Evolutionary conservation across 2,797 vertebrate genomes (phyloP).

Genomic region (Acanthurus tractus): DNA sequence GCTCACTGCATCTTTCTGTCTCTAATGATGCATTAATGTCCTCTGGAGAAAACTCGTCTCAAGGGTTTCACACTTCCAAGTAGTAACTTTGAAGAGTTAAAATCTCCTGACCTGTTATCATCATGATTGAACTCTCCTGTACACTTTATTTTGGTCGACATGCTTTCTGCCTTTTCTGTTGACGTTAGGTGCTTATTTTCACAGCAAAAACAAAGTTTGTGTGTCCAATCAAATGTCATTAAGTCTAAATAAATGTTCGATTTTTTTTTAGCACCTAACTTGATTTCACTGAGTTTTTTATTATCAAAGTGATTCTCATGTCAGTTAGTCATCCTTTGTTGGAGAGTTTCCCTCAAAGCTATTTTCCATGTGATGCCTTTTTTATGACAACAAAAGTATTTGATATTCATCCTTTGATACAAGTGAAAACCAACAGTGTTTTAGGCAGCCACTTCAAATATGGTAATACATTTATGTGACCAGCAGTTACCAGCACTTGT

Average conservation of each 20-base stretch:
- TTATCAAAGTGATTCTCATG: too few species aligned
- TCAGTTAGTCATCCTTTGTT: background rate
- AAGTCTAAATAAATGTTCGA: constrained; percentile 51
- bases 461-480: too few species aligned
- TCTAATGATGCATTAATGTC: constrained; percentile 30
- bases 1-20: background rate
- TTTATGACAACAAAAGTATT: background rate
- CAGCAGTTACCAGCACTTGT: too few species aligned
- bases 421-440: background rate
- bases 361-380: background rate
- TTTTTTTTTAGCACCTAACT: background rate
- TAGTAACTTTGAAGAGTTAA: background rate
- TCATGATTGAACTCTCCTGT: constrained; percentile 1
- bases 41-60: background rate
- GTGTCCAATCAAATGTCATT: constrained; percentile 36
- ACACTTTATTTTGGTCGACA: constrained; percentile 3
- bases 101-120: constrained; percentile 1
- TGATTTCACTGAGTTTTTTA: background rate
- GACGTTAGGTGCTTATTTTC: constrained; percentile 5
- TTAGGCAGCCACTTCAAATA: too few species aligned
- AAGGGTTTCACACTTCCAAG: background rate
- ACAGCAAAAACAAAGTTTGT: constrained; percentile 3
- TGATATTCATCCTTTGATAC: background rate
- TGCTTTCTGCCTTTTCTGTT: constrained; percentile 22
- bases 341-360: background rate